A percentile compares a stretch with the other conserved stretches of the same genome.
Conservation (phyloP, 1,140 invertebrate species). For the Lordiphosa mommai region DNA sequence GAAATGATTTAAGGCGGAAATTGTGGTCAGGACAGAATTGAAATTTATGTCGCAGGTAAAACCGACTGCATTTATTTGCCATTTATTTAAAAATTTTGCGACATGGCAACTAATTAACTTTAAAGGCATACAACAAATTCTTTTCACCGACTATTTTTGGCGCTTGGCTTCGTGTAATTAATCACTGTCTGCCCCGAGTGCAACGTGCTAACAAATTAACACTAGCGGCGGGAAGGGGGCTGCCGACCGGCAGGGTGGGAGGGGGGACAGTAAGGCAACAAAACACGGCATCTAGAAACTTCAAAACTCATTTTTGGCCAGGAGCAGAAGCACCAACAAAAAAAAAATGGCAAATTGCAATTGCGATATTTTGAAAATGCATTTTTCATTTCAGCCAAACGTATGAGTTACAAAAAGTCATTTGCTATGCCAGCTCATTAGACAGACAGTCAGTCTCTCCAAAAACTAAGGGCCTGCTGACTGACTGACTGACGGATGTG, state of each 20-base stretch:
- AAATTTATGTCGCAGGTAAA: constrained; percentile 68
- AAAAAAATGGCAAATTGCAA: constrained; percentile 46
- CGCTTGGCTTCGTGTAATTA: constrained; percentile 52
- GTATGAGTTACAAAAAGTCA: constrained; percentile 75
- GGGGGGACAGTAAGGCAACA: constrained; percentile 41
- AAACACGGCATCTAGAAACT: constrained; percentile 54
- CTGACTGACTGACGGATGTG: constrained; percentile 30
- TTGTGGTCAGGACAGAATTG: constrained; percentile 67
- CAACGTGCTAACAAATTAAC: constrained; percentile 77
- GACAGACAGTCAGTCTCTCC: constrained; percentile 22
- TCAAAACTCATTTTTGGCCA: constrained; percentile 13
- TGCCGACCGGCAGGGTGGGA: not conserved
- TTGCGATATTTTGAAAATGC: constrained; percentile 53
- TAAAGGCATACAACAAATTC: constrained; percentile 30
- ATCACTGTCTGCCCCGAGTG: constrained; percentile 66
- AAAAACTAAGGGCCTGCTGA: not conserved
- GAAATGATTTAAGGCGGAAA: constrained; percentile 77
- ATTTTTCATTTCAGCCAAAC: constrained; percentile 65
- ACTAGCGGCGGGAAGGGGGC: constrained; percentile 27
- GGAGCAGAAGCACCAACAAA: constrained; percentile 20
- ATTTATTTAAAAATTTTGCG: constrained; percentile 28
- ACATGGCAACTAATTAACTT: constrained; percentile 73
- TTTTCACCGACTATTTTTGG: constrained; percentile 48
- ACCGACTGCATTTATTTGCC: constrained; percentile 14
- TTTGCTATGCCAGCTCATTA: constrained; percentile 67